Conservation (phyloP, 2,797 vertebrate genomes). For the Gambusia yucatana region DNA sequence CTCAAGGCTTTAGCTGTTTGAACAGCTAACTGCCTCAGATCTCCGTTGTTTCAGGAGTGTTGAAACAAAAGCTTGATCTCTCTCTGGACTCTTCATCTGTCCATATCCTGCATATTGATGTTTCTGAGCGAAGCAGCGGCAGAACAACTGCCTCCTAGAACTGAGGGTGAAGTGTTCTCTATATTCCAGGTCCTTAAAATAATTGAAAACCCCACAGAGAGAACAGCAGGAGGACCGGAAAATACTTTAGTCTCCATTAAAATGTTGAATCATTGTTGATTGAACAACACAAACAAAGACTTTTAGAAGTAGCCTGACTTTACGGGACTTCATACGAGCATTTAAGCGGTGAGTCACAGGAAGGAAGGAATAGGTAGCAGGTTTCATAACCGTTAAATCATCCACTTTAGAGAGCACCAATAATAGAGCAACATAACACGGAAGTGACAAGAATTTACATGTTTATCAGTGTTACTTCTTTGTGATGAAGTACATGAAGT, state of each 20-base stretch:
- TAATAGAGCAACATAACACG: conserved; percentile 24
- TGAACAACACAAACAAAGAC: conserved; percentile 10
- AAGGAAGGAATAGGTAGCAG: conserved; percentile 38
- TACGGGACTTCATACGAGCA: background rate
- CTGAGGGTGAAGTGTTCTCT: conserved; percentile 28
- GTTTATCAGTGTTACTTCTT: background rate
- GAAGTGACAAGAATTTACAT: conserved; percentile 1
- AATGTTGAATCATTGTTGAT: conserved; percentile 10
- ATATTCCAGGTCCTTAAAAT: conserved; percentile 24
- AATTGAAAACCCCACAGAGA: background rate
- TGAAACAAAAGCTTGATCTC: background rate
- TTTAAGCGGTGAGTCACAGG: conserved; percentile 37
- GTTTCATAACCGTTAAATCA: conserved; percentile 37
- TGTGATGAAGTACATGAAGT: background rate
- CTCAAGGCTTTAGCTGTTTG: conserved; percentile 3
- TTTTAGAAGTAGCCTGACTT: conserved; percentile 5
- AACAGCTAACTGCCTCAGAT: background rate
- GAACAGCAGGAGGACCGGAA: background rate
- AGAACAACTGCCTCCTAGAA: conserved; percentile 10
- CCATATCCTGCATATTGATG: conserved; percentile 6
- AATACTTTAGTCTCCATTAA: conserved; percentile 9
- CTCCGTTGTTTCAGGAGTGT: background rate
- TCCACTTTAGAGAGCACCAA: conserved; percentile 32
- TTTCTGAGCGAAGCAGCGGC: background rate
- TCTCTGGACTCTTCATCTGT: background rate